A percentile compares a stretch with the other conserved stretches of the same genome.
Evolutionary conservation across 2,888 invertebrate species (phyloP).

Genomic region (Cecidostiba fungosa): DNA sequence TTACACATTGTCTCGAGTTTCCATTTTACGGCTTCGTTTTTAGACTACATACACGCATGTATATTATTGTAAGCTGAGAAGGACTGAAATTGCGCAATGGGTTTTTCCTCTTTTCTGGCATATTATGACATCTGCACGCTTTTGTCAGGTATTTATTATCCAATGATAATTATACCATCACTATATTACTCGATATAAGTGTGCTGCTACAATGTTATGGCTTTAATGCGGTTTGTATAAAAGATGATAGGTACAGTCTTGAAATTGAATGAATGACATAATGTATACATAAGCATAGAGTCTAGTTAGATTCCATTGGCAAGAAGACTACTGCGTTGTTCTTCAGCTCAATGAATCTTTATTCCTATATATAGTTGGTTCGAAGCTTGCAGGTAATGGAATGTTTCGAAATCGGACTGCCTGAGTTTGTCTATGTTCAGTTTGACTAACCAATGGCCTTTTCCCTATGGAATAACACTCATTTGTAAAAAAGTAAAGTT

Average conservation of each 20-base stretch:
- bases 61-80: conserved; percentile 20
- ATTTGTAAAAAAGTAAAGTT: not conserved
- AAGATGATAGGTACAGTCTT: not conserved
- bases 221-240: not conserved
- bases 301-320: conserved; percentile 7
- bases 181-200: not conserved
- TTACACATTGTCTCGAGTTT: not conserved
- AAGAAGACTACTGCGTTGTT: not conserved
- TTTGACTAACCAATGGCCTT: not conserved
- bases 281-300: not conserved
- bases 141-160: not conserved
- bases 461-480: not conserved
- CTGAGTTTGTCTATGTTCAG: not conserved
- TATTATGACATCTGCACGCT: conserved; percentile 21
- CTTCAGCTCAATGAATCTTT: not conserved
- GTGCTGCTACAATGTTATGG: not conserved
- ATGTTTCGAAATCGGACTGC: not conserved
- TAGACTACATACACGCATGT: not conserved
- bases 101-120: not conserved
- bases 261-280: not conserved
- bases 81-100: conserved; percentile 27
- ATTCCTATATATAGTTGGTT: not conserved
- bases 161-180: not conserved
- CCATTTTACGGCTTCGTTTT: conserved; percentile 41
- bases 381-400: not conserved